Conservation (phyloP, 2,888 invertebrate species). For the Ichneumoninae sp. region DNA sequence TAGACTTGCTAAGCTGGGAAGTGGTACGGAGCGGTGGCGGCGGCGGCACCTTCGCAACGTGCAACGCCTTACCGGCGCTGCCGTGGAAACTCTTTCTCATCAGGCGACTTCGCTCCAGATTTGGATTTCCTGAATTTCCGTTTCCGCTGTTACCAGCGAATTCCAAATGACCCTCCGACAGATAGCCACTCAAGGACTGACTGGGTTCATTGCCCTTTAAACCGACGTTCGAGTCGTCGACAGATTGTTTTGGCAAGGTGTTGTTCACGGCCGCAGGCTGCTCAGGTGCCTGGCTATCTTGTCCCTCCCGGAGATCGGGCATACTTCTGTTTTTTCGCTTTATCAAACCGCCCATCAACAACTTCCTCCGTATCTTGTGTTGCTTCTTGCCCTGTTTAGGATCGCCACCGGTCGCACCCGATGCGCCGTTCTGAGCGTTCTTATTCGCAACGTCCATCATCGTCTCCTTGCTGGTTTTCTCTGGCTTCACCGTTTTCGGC, state of each 20-base stretch:
- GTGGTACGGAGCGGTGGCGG: constrained; percentile 94
- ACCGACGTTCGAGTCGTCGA: constrained; percentile 92
- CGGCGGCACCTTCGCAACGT: constrained; percentile 93
- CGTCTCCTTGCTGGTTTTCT: constrained; percentile 74
- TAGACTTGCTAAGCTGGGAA: constrained; percentile 91
- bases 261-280: constrained; percentile 81
- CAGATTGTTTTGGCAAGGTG: constrained; percentile 83
- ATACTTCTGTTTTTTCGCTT: constrained; percentile 95
- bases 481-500: constrained; percentile 82
- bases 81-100: constrained; percentile 96
- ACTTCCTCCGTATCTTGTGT: constrained; percentile 94
- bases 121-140: constrained; percentile 90
- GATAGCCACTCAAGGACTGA: constrained; percentile 90
- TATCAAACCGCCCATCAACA: constrained; percentile 95
- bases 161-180: constrained; percentile 95
- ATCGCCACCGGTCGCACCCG: constrained; percentile 82
- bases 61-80: constrained; percentile 92
- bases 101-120: constrained; percentile 93
- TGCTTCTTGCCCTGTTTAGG: constrained; percentile 93
- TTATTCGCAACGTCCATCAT: constrained; percentile 86
- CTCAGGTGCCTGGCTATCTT: constrained; percentile 84
- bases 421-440: constrained; percentile 56
- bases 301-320: constrained; percentile 95
- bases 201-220: constrained; percentile 87
- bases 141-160: constrained; percentile 85